Percentiles rank a stretch among this genome's conserved stretches.
phyloP scores from a whole-genome alignment of 1,140 invertebrate species.

The Neuroterus valhalla region DNA sequence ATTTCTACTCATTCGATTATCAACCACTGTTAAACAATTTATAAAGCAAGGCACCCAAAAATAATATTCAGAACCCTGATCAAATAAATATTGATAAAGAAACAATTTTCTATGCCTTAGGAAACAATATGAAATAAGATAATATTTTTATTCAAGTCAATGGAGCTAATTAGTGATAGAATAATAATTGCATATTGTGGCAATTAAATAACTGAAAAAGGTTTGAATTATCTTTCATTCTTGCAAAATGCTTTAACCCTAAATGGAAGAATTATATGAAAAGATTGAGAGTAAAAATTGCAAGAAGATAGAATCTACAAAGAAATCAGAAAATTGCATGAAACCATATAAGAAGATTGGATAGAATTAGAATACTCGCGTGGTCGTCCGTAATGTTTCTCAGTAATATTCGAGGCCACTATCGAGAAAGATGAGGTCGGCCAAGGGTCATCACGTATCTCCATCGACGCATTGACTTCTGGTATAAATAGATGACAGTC shows the following conservation, averaged over 20 bases:
- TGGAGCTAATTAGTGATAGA: neutral
- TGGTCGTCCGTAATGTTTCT: neutral
- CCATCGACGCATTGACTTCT: neutral
- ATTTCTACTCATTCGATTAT: too few relatives aligned
- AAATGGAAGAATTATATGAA: too few relatives aligned
- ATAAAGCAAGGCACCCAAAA: too few relatives aligned
- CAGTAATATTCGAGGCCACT: constrained; percentile 23
- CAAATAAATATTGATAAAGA: too few relatives aligned
- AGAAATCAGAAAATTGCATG: constrained; percentile 11
- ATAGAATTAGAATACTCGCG: neutral
- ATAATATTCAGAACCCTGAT: too few relatives aligned
- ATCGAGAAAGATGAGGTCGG: constrained; percentile 17
- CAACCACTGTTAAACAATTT: too few relatives aligned
- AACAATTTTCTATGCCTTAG: too few relatives aligned
- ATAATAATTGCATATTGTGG: neutral
- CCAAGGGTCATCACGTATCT: constrained; percentile 18
- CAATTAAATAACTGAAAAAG: neutral
- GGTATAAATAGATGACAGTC: neutral
- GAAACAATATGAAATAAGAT: too few relatives aligned
- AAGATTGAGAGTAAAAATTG: too few relatives aligned
- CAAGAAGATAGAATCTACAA: neutral
- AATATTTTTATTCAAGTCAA: too few relatives aligned
- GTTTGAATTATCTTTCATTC: too few relatives aligned
- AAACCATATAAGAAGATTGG: constrained; percentile 10
- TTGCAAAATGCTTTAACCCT: too few relatives aligned